Evolutionary conservation across 2,113 vertebrate genomes (phyloP), one percentile per base, ranked within the genome.

Genomic region (Corythaeola cristata): DNA sequence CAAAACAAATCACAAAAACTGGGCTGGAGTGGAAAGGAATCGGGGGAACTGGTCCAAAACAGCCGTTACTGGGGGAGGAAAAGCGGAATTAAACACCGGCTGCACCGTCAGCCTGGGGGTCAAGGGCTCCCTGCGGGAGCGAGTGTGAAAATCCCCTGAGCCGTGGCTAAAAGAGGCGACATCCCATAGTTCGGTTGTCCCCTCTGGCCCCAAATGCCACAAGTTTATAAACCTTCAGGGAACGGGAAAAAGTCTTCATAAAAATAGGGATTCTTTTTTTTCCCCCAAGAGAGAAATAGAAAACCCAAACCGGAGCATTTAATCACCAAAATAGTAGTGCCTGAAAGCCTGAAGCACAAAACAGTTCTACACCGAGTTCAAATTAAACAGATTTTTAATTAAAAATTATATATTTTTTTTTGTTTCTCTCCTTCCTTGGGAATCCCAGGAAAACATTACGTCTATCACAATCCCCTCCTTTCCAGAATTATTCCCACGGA

Each of bases 311-410:
- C 1, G 2, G 16, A n/a, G 27, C 0, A 0, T 50, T 85, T 67
- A 12, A 45, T 3, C 22, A 21, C 3, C 3, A 49, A n/a, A 88
- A 55, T 28, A 60, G 77, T 1, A 12, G 6, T 11, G 67, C 7
- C 30, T 8, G 32, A 17, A 58, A 52, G 23, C 6, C 33, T 15
- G 60, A 32, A n/a, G 24, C 4, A 33, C 17, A 20, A 21, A 41
- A 8, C 2, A 10, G 15, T 6, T 80, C 22, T 30, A 3, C 22
- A 32, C 13, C 1, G 2, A 52, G 39, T 9, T 45, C 0, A 1
- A 85, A 62, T 53, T 52, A 23, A 59, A 24, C 7, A 17, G 8
- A 27, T 41, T 83, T 24, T 60, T 23, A 22, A 75, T 47, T 50
- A 16, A 49, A 52, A 71, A 33, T 6, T 5, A 5, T 8, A 17